These are phyloP conservation scores for Leptinotarsa juncta DNA, from an alignment of 2,888 invertebrate species.

Conservation along the genomic window DNA sequence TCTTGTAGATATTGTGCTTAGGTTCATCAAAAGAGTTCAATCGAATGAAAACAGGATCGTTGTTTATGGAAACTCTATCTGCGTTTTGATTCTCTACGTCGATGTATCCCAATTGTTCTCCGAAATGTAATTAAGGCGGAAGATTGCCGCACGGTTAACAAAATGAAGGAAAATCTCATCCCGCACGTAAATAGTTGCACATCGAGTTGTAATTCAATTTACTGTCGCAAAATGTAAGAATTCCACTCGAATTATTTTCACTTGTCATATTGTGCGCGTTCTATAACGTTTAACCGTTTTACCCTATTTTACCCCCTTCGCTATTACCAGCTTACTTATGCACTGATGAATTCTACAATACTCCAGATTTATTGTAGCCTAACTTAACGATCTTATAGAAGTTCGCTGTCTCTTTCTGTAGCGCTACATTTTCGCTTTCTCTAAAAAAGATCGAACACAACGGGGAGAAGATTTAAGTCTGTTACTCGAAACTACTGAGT, in stretches of 20 bases:
- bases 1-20: not conserved
- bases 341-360: slow-evolving; percentile 64
- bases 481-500: slow-evolving; percentile 50
- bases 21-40: not conserved
- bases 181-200: slow-evolving; percentile 47
- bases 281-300: slow-evolving; percentile 64
- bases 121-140: slow-evolving; percentile 36
- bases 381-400: slow-evolving; percentile 54
- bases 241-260: slow-evolving; percentile 65
- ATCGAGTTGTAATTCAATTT: slow-evolving; percentile 54
- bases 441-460: slow-evolving; percentile 37
- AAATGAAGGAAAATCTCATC: slow-evolving; percentile 40
- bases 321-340: slow-evolving; percentile 65
- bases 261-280: slow-evolving; percentile 63
- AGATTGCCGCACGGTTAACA: slow-evolving; percentile 39
- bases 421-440: slow-evolving; percentile 7
- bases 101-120: slow-evolving; percentile 29
- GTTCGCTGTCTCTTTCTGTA: slow-evolving; percentile 33
- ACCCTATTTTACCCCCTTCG: slow-evolving; percentile 56
- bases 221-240: slow-evolving; percentile 64
- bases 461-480: slow-evolving; percentile 42
- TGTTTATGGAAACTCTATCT: slow-evolving; percentile 1
- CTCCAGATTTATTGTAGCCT: slow-evolving; percentile 62
- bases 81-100: slow-evolving; percentile 14
- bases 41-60: not conserved